Conservation (phyloP, 2,888 invertebrate genomes). For the Tuberolachnus salignus region DNA sequence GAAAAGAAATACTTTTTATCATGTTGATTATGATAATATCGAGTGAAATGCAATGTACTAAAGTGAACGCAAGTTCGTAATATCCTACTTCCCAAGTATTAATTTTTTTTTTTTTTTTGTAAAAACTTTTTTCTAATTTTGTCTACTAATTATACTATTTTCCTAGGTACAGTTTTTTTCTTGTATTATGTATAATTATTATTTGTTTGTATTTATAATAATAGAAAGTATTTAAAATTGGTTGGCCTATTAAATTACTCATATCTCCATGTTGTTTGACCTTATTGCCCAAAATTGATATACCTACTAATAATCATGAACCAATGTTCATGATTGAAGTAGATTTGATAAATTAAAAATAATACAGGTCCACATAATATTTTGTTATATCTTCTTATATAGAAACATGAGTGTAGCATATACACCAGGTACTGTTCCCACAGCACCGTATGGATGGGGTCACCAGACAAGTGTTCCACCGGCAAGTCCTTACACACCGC, state of each 20-base stretch:
- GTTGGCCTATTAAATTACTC: conserved; percentile 13
- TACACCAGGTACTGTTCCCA: conserved; percentile 48
- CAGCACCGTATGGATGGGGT: conserved; percentile 47
- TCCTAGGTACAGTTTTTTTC: conserved; percentile 17
- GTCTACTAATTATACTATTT: not conserved
- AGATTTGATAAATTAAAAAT: not conserved
- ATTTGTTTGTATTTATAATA: not conserved
- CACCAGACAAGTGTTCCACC: conserved; percentile 45
- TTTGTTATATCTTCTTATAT: not conserved
- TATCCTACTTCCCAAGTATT: not conserved
- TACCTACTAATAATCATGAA: conserved; percentile 10
- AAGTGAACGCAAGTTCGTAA: too few species aligned
- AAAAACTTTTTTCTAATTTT: not conserved
- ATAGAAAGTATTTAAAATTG: conserved; percentile 12
- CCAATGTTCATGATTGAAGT: conserved; percentile 7
- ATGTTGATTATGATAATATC: too few species aligned
- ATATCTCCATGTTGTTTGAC: conserved; percentile 16
- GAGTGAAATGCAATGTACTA: too few species aligned
- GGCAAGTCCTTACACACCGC: conserved; percentile 49
- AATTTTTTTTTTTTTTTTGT: too few species aligned
- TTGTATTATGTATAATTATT: not conserved
- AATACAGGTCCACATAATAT: not conserved
- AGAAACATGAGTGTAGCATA: conserved; percentile 35
- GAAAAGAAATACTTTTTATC: not conserved
- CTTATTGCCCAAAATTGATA: conserved; percentile 45